phyloP scores from a whole-genome alignment of 2,113 vertebrate species.

The Lates calcarifer region DNA sequence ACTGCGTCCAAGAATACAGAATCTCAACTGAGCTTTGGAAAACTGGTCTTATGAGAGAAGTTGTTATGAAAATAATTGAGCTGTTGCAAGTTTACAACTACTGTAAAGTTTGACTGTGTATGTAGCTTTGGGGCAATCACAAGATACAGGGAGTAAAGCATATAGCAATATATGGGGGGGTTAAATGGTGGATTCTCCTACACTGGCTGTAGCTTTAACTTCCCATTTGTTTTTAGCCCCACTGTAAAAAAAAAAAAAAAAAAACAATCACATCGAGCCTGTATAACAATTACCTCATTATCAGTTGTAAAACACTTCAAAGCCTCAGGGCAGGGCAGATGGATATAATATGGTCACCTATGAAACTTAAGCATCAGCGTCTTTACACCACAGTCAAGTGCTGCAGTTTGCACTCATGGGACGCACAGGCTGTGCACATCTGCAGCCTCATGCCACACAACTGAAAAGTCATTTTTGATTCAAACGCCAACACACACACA shows the following conservation, averaged over 20 bases:
- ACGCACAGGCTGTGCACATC: conserved; percentile 24
- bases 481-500: neutral
- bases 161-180: conserved; percentile 22
- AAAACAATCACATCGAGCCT: neutral
- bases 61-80: conserved; percentile 25
- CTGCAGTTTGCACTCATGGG: conserved; percentile 43
- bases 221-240: neutral
- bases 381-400: conserved; percentile 2
- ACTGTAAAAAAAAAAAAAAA: too few relatives aligned
- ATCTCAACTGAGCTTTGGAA: conserved; percentile 33
- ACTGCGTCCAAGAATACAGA: conserved; percentile 26
- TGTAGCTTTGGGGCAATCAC: conserved; percentile 26
- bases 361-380: conserved; percentile 27
- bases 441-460: conserved; percentile 22
- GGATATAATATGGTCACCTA: conserved; percentile 28
- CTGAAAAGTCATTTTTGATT: conserved; percentile 39
- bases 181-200: neutral
- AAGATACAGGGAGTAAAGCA: conserved; percentile 17
- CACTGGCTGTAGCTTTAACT: neutral
- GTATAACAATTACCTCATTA: neutral
- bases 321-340: conserved; percentile 6
- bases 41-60: conserved; percentile 12
- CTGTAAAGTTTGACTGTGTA: conserved; percentile 6
- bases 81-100: conserved; percentile 20
- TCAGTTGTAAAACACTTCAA: neutral